Conservation (phyloP, 2,888 invertebrate genomes). For the Antheraea yamamai region DNA sequence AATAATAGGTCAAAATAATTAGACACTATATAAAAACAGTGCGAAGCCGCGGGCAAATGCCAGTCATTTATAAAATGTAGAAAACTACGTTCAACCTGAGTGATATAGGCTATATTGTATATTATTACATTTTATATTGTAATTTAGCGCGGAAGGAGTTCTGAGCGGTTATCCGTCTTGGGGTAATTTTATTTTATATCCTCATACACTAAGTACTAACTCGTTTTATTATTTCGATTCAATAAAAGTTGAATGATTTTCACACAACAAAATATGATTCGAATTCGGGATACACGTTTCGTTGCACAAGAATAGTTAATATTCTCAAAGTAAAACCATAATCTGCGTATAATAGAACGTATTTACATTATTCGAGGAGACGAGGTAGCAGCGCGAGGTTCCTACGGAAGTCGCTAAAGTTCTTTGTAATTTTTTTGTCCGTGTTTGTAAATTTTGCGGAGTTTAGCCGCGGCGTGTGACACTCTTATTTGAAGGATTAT, state of each 20-base stretch:
- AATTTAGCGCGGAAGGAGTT: no score
- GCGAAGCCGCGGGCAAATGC: no score
- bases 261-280: not conserved
- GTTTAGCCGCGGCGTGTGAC: conserved; percentile 6
- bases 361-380: not conserved
- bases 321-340: not conserved
- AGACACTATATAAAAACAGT: no score
- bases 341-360: conserved; percentile 12
- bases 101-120: no score
- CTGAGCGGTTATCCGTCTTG: no score
- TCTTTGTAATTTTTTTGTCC: conserved; percentile 19
- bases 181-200: not conserved
- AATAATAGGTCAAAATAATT: no score
- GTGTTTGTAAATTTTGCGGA: not conserved
- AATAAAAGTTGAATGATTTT: not conserved
- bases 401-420: conserved; percentile 25
- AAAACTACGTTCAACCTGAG: no score
- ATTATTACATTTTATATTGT: no score
- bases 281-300: conserved; percentile 14
- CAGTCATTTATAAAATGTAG: no score
- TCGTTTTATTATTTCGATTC: not conserved
- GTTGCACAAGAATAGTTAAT: conserved; percentile 14
- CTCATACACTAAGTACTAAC: not conserved
- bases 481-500: conserved; percentile 7
- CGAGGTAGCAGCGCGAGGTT: conserved; percentile 17